These are phyloP conservation scores for Thaumatotibia leucotreta DNA, from an alignment of 1,140 invertebrate genomes.

Conservation along the genomic window DNA sequence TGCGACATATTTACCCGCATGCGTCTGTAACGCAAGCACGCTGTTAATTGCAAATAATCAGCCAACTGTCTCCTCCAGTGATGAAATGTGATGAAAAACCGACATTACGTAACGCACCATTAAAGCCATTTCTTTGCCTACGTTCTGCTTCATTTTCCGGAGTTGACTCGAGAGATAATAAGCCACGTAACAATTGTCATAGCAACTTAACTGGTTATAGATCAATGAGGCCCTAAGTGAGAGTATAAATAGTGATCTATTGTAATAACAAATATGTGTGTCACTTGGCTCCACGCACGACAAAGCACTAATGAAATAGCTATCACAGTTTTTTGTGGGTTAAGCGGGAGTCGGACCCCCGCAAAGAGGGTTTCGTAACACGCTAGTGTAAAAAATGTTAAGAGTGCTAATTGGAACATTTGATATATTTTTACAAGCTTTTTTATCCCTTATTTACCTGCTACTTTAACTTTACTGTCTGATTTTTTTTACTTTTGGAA, in stretches of 20 bases:
- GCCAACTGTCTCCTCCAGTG: conserved; percentile 44
- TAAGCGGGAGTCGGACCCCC: background rate
- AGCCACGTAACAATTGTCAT: conserved; percentile 13
- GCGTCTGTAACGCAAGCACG: conserved; percentile 46
- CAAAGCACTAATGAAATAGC: background rate
- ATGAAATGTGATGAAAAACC: conserved; percentile 57
- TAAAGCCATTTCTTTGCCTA: conserved; percentile 21
- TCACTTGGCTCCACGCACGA: conserved; percentile 1
- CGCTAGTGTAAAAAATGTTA: background rate
- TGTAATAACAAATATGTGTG: background rate
- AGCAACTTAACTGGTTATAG: background rate
- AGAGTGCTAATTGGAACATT: background rate
- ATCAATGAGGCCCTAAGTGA: background rate
- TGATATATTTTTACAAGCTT: background rate
- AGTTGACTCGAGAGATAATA: conserved; percentile 9
- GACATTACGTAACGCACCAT: conserved; percentile 42
- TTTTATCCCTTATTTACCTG: too few relatives aligned
- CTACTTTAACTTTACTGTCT: too few relatives aligned
- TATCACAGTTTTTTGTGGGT: background rate
- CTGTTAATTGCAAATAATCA: conserved; percentile 62
- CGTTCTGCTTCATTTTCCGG: conserved; percentile 22
- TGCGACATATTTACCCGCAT: background rate
- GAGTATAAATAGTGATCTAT: background rate
- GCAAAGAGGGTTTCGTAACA: background rate
- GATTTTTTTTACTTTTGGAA: too few relatives aligned